phyloP scores from a whole-genome alignment of 2,888 invertebrate species.

The Acleris emargana region DNA sequence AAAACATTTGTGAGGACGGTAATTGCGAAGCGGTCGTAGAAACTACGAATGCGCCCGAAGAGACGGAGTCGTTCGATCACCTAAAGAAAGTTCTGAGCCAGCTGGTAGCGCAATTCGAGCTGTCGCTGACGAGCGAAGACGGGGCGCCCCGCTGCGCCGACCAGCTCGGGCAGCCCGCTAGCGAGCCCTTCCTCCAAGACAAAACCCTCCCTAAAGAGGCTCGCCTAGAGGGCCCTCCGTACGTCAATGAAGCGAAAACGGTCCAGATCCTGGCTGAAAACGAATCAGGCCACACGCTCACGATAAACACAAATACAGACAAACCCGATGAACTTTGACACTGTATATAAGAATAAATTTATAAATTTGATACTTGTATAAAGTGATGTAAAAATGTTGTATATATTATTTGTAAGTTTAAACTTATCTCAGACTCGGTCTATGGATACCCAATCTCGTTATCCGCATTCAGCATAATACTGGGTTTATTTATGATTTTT shows the following conservation, averaged over 20 bases:
- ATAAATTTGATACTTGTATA: constrained; percentile 27
- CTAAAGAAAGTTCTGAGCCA: constrained; percentile 74
- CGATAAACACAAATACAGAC: constrained; percentile 36
- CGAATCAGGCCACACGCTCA: constrained; percentile 4
- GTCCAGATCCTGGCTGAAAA: background rate
- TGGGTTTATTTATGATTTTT: background rate
- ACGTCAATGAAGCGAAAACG: background rate
- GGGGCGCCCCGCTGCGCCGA: constrained; percentile 37
- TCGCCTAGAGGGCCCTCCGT: background rate
- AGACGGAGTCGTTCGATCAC: constrained; percentile 67
- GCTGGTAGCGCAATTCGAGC: constrained; percentile 68
- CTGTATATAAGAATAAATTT: constrained; percentile 18
- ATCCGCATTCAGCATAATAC: constrained; percentile 1
- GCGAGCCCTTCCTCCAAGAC: constrained; percentile 44
- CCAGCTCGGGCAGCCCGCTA: constrained; percentile 43
- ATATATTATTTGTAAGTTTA: constrained; percentile 33
- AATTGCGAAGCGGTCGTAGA: constrained; percentile 55
- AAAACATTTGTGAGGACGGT: constrained; percentile 54
- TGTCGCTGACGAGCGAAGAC: constrained; percentile 61
- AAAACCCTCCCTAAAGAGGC: constrained; percentile 40
- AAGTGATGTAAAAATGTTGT: constrained; percentile 36
- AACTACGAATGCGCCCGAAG: constrained; percentile 44
- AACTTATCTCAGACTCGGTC: constrained; percentile 11
- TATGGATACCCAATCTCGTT: constrained; percentile 1
- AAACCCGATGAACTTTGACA: constrained; percentile 47